A percentile compares a stretch with the other conserved stretches of the same genome.
Conservation (phyloP, 2,113 vertebrate genomes). For the Cebidichthys violaceus region DNA sequence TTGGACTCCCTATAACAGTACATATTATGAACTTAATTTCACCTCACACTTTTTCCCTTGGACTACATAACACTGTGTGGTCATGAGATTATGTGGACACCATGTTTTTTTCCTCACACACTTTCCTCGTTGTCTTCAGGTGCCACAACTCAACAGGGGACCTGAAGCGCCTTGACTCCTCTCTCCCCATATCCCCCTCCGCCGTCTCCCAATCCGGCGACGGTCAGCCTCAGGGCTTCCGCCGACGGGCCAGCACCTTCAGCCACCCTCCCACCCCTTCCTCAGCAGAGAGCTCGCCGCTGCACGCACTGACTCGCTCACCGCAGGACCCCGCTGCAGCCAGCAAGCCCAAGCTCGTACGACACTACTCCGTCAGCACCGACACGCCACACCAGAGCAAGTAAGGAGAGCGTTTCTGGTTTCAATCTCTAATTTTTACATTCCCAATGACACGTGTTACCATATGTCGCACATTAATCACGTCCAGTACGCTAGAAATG, state of each 20-base stretch:
- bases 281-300: constrained; percentile 61
- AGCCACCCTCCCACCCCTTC: constrained; percentile 87
- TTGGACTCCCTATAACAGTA: background rate
- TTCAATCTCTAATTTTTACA: background rate
- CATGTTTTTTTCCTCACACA: background rate
- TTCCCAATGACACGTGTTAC: background rate
- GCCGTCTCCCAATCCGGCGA: constrained; percentile 56
- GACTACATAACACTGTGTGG: too few relatives aligned
- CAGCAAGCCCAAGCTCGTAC: constrained; percentile 91
- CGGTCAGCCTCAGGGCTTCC: constrained; percentile 83
- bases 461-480: background rate
- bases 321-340: constrained; percentile 78
- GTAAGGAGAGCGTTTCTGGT: constrained; percentile 77
- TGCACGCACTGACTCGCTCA: constrained; percentile 66
- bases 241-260: constrained; percentile 91
- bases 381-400: constrained; percentile 93
- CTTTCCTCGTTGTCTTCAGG: constrained; percentile 47
- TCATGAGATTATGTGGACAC: background rate
- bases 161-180: constrained; percentile 80
- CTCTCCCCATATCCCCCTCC: constrained; percentile 39
- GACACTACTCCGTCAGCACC: constrained; percentile 98
- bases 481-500: background rate
- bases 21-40: background rate
- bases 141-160: constrained; percentile 88
- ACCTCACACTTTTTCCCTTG: background rate